These are phyloP conservation scores for Babyrousa celebensis DNA, from an alignment of 2,797 vertebrate genomes.

Conservation along the genomic window DNA sequence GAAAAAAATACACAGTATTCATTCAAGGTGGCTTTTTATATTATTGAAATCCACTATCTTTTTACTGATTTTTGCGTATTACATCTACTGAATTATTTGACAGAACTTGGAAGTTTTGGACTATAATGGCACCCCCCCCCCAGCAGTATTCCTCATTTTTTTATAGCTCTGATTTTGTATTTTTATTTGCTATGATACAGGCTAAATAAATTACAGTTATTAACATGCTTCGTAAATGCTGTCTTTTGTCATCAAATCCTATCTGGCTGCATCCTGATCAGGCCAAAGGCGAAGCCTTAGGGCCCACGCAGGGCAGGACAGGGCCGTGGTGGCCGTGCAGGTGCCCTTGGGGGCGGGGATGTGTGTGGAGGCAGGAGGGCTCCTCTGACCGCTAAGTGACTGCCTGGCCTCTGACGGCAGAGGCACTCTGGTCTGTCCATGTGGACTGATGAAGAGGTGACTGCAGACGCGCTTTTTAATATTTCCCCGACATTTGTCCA, in stretches of 20 bases:
- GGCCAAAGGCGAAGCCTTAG: not conserved
- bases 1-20: not conserved
- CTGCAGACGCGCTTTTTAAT: not conserved
- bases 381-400: not conserved
- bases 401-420: not conserved
- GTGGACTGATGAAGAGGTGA: not conserved
- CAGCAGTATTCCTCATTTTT: not conserved
- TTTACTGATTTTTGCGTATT: not conserved
- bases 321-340: accelerated
- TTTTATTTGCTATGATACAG: not conserved
- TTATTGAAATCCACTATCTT: not conserved
- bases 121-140: not conserved
- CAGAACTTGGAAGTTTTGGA: not conserved
- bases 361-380: accelerated
- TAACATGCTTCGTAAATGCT: not conserved
- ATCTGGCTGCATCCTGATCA: not conserved
- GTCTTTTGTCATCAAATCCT: not conserved
- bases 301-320: not conserved
- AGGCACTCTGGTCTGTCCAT: not conserved
- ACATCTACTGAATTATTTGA: not conserved
- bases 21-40: not conserved
- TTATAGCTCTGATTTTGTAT: not conserved
- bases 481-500: not conserved
- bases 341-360: accelerated
- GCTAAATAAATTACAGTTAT: not conserved